Evolutionary conservation across 2,797 vertebrate genomes (phyloP), one percentile per base, ranked within the genome.

Genomic region (Holocentrus rufus): DNA sequence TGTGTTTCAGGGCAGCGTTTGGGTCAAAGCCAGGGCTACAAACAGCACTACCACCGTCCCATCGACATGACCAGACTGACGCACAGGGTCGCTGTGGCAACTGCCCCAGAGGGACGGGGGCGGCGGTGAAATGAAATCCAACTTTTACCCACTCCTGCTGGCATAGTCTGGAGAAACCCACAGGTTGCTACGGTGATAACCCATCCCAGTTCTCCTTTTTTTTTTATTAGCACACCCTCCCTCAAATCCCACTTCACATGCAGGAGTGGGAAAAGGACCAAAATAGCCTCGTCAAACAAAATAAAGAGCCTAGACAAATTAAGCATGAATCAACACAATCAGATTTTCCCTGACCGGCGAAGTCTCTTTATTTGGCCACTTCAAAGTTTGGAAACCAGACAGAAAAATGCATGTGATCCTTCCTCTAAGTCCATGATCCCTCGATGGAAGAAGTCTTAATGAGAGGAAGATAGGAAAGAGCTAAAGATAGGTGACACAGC

Each of bases 61-160:
- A 36, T 54, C 42, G 27, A 65, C 73, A 68, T 85, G 74, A 65
- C 44, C 79, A 78, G 81, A 85, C 74, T 2, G 2, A 64, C 65
- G 31, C 49, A 42, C 17, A 15, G 49, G 10, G 76, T 87, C 69
- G 0, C 74, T 61, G 60, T 83, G 72, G 77, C 60, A 85, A 82
- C 83, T 61, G 47, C 65, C 59, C 47, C 22, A 15, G 25, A 42
- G 20, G 39, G n/a, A 5, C 14, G 50, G 22, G 36, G 14, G 17
- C 0, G 18, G 31, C 1, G 55, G 17, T 46, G 42, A 22, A 17
- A 36, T 18, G 23, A 20, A 39, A 55, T 44, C 34, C 27, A 42
- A 54, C 56, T 46, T 53, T 68, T 18, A 74, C 44, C 55, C 57
- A 39, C 52, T 60, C 60, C n/a, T 23, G 64, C 67, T 47, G 61